A percentile compares a stretch with the other conserved stretches of the same genome.
phyloP scores from a whole-genome alignment of 1,140 invertebrate species.

The Oryzaephilus surinamensis region DNA sequence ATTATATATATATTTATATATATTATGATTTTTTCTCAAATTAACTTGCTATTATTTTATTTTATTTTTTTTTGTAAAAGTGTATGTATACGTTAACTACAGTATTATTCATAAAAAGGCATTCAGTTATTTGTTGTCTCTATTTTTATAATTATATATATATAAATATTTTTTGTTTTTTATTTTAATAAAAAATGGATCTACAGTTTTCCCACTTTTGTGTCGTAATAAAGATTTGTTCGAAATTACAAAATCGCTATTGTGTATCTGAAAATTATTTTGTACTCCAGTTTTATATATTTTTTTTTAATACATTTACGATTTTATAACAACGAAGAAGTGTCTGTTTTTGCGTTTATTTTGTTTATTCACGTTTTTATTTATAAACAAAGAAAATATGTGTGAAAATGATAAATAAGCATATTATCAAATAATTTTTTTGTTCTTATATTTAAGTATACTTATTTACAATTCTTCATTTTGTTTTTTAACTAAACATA shows the following conservation, averaged over 20 bases:
- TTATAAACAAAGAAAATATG: too few relatives aligned
- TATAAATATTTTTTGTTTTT: slow-evolving; percentile 31
- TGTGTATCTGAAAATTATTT: slow-evolving; percentile 4
- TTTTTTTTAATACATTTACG: slow-evolving; percentile 10
- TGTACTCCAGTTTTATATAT: slow-evolving; percentile 17
- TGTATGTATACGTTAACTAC: slow-evolving; percentile 35
- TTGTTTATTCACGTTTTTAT: slow-evolving; percentile 1
- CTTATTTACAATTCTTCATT: too few relatives aligned
- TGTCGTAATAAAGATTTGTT: slow-evolving; percentile 18
- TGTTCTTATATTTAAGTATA: too few relatives aligned
- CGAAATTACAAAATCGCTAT: slow-evolving; percentile 25
- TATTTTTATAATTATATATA: slow-evolving; percentile 28
- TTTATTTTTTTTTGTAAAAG: slow-evolving; percentile 34
- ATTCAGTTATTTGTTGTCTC: slow-evolving; percentile 35
- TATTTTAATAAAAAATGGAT: not conserved
- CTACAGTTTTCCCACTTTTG: too few relatives aligned
- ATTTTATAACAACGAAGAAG: slow-evolving; percentile 26
- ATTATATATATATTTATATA: slow-evolving; percentile 25
- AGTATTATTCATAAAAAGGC: slow-evolving; percentile 36
- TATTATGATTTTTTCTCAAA: slow-evolving; percentile 21
- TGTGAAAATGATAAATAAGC: too few relatives aligned
- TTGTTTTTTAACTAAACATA: too few relatives aligned
- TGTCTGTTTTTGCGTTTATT: too few relatives aligned
- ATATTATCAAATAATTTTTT: too few relatives aligned
- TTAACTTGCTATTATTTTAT: slow-evolving; percentile 32